Conservation (phyloP, 2,797 vertebrate genomes). For the Tolypeutes matacus region DNA sequence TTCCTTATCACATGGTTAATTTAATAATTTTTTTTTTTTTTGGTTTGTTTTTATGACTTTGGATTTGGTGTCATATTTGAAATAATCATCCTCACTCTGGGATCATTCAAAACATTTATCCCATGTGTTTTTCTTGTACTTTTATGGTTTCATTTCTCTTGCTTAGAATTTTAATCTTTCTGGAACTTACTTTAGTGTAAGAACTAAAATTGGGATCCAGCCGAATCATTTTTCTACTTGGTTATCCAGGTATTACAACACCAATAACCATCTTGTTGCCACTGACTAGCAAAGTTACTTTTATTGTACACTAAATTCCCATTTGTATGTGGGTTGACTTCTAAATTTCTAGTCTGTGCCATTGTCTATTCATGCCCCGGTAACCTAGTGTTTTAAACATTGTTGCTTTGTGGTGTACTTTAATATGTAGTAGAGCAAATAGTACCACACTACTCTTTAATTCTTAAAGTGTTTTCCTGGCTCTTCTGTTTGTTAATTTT, state of each 20-base stretch:
- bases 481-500: not conserved
- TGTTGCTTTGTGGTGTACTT: not conserved
- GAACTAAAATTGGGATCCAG: not conserved
- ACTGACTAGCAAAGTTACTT: not conserved
- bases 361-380: not conserved
- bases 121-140: not conserved
- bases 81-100: not conserved
- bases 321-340: not conserved
- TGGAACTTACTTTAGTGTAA: not conserved
- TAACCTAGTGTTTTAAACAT: not conserved
- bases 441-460: too few species aligned
- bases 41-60: not conserved
- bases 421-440: not conserved
- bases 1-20: not conserved
- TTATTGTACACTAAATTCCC: not conserved
- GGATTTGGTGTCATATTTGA: not conserved
- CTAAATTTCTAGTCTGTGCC: not conserved
- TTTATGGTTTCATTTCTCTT: not conserved
- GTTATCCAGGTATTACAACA: not conserved
- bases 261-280: not conserved
- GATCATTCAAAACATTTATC: not conserved
- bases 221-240: not conserved
- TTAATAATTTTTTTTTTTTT: not conserved
- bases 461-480: not conserved
- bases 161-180: not conserved